Conservation (phyloP, 1,140 invertebrate species). For the Heliconius hermathena region DNA sequence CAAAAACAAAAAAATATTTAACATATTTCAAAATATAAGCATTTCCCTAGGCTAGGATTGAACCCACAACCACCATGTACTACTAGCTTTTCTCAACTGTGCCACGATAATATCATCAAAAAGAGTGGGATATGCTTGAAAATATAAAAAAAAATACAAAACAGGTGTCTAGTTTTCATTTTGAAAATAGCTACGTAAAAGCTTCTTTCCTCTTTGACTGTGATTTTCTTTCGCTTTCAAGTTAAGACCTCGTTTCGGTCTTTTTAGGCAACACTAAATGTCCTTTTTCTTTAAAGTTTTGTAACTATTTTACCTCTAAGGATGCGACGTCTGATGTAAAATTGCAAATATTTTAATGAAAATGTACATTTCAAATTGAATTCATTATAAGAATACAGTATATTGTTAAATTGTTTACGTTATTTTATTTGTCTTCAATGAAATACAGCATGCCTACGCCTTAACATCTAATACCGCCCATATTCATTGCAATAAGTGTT, state of each 20-base stretch:
- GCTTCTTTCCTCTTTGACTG: conserved; percentile 11
- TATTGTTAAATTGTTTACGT: too few relatives aligned
- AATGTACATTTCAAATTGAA: too few relatives aligned
- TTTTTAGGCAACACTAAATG: conserved; percentile 7
- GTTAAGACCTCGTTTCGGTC: conserved; percentile 14
- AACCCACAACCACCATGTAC: background rate
- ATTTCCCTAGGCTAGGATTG: background rate
- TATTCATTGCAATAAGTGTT: too few relatives aligned
- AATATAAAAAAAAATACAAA: conserved; percentile 3
- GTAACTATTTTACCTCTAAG: background rate
- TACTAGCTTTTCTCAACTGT: background rate
- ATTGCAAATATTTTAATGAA: background rate
- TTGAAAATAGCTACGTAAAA: conserved; percentile 16
- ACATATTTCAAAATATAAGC: too few relatives aligned
- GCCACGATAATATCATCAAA: background rate
- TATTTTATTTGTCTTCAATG: too few relatives aligned
- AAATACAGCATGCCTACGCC: too few relatives aligned
- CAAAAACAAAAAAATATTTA: too few relatives aligned
- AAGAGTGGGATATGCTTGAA: background rate
- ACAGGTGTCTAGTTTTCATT: conserved; percentile 17
- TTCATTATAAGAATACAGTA: too few relatives aligned
- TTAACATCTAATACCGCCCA: too few relatives aligned
- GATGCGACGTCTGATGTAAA: background rate
- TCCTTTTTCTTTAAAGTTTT: conserved; percentile 4
- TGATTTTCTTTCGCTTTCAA: conserved; percentile 17